phyloP scores from a whole-genome alignment of 2,113 vertebrate genomes.

The Apteryx mantelli region DNA sequence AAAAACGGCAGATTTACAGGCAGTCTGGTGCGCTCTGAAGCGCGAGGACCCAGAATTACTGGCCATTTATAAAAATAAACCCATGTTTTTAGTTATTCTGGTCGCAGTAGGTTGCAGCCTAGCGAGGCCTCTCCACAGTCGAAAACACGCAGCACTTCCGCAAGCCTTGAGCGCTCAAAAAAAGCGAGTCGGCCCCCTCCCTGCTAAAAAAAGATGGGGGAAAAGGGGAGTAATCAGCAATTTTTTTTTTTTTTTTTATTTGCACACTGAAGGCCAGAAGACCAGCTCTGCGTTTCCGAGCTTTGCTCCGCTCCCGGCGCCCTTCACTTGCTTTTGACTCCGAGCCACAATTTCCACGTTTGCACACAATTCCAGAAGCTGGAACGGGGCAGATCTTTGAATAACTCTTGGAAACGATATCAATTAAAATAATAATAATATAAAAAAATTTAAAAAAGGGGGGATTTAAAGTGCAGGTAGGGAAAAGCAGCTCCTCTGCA shows the following conservation, averaged over 20 bases:
- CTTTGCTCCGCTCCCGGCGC: background rate
- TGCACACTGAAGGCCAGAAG: background rate
- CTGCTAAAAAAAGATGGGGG: background rate
- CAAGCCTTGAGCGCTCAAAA: background rate
- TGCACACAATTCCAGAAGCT: fast-evolving
- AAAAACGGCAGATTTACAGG: background rate
- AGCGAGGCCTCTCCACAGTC: background rate
- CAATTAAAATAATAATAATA: too few species aligned
- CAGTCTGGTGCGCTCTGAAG: background rate
- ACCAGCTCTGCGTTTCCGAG: fast-evolving
- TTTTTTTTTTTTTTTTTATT: background rate
- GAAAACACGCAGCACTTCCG: background rate
- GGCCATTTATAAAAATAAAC: background rate
- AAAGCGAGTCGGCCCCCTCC: background rate
- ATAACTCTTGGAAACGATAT: background rate
- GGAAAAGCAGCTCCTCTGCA: fast-evolving
- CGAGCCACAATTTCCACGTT: background rate
- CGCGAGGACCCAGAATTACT: fast-evolving
- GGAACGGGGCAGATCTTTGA: background rate
- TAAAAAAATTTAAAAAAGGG: background rate
- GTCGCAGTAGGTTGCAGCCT: background rate
- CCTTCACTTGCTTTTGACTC: background rate
- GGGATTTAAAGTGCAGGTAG: background rate
- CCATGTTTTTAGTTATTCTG: background rate
- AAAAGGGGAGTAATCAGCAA: too few species aligned